Evolutionary conservation across 2,113 vertebrate species (phyloP), one percentile per base, ranked within the genome.

Genomic region (Cyanoramphus novaezelandiae): DNA sequence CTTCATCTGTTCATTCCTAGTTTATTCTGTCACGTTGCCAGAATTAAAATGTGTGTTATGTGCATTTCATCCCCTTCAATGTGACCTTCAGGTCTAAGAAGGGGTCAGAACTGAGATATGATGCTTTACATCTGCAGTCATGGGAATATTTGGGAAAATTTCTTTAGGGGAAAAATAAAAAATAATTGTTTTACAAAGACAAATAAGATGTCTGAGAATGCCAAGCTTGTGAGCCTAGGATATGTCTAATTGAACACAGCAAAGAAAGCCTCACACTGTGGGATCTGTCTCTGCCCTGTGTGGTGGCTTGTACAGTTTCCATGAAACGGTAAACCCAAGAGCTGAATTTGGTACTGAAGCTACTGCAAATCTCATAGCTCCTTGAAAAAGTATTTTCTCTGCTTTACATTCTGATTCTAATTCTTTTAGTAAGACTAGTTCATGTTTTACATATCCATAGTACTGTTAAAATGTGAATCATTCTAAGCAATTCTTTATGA

Each of bases 361-460:
- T 83, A 57, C 29, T 78, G 21, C 3, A 13, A 93, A 63, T 11
- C 9, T 71, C 39, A 39, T 8, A 55, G 33, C 35, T 82, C 5
- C 19, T 76, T 47, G 37, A 82, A 68, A 81, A 65, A 23, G 1
- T 41, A n/a, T 57, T 87, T 84, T 67, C 27, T 81, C 37, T 90
- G 16, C 47, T 71, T 78, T 88, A 88, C 16, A 71, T 83, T 92
- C 35, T 82, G 28, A 70, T 87, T 85, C 17, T 57, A 75, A 44
- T 72, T 82, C 39, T 91, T 86, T 78, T 55, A 69, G 5, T 86
- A 62, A 47, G 25, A 82, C 28, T 86, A 86, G 90, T 92, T 95
- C 57, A 79, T 88, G 52, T 89, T 94, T 94, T 95, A 78, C 35
- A 21, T 93, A 93, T 41, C 82, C 35, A 27, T 41, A 53, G 60